Evolutionary conservation across 2,797 vertebrate genomes (phyloP).

Genomic region (Enoplosus armatus): DNA sequence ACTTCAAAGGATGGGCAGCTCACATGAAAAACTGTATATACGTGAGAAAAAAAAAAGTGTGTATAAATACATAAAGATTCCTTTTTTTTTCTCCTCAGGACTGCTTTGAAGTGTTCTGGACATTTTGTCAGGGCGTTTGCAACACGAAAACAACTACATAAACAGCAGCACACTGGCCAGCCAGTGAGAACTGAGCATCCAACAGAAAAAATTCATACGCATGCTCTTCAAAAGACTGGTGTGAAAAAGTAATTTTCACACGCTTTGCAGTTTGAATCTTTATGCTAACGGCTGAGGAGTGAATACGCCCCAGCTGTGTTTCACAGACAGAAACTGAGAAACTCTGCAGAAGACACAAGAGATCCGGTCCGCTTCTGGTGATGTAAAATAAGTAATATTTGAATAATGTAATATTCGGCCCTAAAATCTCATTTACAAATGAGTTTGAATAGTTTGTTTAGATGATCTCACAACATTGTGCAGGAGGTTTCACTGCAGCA

Average conservation of each 20-base stretch:
- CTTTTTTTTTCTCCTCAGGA: neutral
- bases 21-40: slow-evolving; percentile 6
- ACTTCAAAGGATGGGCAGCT: slow-evolving; percentile 9
- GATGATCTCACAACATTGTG: neutral
- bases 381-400: neutral
- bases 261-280: slow-evolving; percentile 8
- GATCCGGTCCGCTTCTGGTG: neutral
- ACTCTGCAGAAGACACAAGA: neutral
- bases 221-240: neutral
- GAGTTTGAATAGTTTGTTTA: no score
- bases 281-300: neutral
- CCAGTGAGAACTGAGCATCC: neutral
- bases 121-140: slow-evolving; percentile 7
- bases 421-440: no score
- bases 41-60: neutral
- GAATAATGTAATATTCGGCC: no score
- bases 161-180: neutral
- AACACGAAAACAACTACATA: slow-evolving; percentile 23
- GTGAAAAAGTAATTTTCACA: neutral
- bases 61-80: neutral
- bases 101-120: slow-evolving; percentile 34
- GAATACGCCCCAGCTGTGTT: neutral
- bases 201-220: neutral
- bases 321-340: neutral
- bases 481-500: neutral